Evolutionary conservation across 1,140 invertebrate species (phyloP).

Genomic region (Gryon sp.): DNA sequence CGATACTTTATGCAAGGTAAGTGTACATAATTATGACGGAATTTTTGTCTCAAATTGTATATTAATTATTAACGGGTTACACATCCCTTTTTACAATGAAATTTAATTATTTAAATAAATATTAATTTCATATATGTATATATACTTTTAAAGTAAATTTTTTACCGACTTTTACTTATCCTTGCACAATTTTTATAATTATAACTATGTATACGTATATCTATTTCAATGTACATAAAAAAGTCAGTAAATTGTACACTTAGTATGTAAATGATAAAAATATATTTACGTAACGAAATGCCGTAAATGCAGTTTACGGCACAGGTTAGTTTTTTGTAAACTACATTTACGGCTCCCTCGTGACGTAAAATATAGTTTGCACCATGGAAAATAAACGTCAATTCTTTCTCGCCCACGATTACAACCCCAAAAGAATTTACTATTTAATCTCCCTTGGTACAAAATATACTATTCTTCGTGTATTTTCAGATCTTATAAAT

Average conservation of each 20-base stretch:
- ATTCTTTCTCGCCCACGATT: no score
- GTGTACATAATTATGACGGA: slow-evolving; percentile 15
- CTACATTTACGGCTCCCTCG: no score
- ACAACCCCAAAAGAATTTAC: no score
- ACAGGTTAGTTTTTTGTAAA: no score
- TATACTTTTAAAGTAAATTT: neutral
- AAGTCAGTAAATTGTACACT: slow-evolving; percentile 16
- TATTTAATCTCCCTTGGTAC: no score
- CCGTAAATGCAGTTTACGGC: no score
- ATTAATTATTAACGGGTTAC: no score
- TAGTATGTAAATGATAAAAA: slow-evolving; percentile 3
- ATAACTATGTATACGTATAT: neutral
- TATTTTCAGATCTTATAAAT: slow-evolving; percentile 15
- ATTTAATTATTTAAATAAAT: slow-evolving; percentile 36
- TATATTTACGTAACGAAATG: no score
- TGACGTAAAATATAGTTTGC: no score
- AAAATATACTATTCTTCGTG: neutral
- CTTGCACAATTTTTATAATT: neutral
- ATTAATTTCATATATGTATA: slow-evolving; percentile 17
- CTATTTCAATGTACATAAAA: slow-evolving; percentile 37
- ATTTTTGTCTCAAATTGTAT: no score
- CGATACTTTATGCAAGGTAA: slow-evolving; percentile 32
- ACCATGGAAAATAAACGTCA: no score
- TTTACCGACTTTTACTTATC: neutral
- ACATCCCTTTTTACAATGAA: no score